Evolutionary conservation across 1,140 invertebrate genomes (phyloP).

Genomic region (Agrilus planipennis): DNA sequence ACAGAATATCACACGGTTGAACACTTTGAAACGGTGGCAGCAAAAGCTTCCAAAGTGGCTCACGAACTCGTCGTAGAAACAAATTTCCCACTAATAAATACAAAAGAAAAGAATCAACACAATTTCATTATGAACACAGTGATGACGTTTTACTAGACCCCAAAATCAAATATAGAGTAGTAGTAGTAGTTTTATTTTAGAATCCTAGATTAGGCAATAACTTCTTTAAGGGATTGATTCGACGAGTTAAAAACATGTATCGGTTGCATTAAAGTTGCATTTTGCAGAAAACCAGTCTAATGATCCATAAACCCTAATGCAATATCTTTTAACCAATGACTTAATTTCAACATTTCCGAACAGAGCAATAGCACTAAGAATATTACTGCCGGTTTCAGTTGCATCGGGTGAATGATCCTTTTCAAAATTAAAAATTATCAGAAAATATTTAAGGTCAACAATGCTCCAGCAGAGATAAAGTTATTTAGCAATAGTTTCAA

Average conservation of each 20-base stretch:
- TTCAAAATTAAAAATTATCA: slow-evolving; percentile 7
- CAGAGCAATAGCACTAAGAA: slow-evolving; percentile 1
- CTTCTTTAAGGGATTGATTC: slow-evolving; percentile 11
- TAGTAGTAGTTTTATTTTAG: slow-evolving; percentile 3
- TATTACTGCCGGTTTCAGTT: slow-evolving; percentile 1
- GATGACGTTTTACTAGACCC: slow-evolving; percentile 13
- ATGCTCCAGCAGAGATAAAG: slow-evolving; percentile 5
- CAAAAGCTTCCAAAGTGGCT: slow-evolving; percentile 13
- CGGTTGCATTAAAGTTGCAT: slow-evolving; percentile 6
- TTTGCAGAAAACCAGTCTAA: slow-evolving; percentile 6
- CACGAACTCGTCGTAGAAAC: slow-evolving; percentile 9
- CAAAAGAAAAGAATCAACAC: slow-evolving; percentile 6
- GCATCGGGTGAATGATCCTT: slow-evolving; percentile 4
- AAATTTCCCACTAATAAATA: slow-evolving; percentile 12
- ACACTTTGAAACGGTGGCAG: slow-evolving; percentile 13
- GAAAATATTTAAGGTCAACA: slow-evolving; percentile 8
- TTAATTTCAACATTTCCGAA: background rate
- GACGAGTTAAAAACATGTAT: slow-evolving; percentile 9
- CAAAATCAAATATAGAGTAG: slow-evolving; percentile 11
- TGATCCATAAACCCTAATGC: slow-evolving; percentile 1
- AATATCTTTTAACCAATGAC: slow-evolving; percentile 5
- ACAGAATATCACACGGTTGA: slow-evolving; percentile 12
- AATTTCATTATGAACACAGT: slow-evolving; percentile 13
- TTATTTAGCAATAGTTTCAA: slow-evolving; percentile 5
- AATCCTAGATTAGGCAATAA: slow-evolving; percentile 5